phyloP scores from a whole-genome alignment of 2,888 invertebrate species.

The Eupithecia inturbata region DNA sequence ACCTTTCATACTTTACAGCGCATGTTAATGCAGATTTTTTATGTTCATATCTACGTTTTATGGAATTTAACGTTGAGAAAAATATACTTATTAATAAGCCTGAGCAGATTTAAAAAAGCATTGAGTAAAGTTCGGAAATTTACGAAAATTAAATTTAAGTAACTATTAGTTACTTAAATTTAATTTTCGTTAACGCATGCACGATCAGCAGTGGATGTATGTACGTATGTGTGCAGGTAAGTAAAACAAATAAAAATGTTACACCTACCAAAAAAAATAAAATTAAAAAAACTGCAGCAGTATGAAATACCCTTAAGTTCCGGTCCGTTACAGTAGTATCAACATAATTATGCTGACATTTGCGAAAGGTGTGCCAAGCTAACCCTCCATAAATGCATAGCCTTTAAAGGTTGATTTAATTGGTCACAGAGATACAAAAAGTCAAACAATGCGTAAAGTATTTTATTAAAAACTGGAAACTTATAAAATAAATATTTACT shows the following conservation, averaged over 20 bases:
- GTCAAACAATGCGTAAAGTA: constrained; percentile 3
- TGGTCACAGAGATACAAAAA: constrained; percentile 6
- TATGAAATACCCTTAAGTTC: background rate
- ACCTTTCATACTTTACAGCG: constrained; percentile 11
- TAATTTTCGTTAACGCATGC: no score
- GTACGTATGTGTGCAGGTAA: background rate
- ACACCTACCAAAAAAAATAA: no score
- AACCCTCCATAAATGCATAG: constrained; percentile 8
- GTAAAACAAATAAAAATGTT: background rate
- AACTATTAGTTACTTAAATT: no score
- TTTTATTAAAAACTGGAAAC: background rate
- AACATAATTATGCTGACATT: constrained; percentile 34
- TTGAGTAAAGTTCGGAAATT: background rate
- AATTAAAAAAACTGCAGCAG: background rate
- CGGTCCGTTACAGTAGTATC: constrained; percentile 26
- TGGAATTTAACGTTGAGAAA: background rate
- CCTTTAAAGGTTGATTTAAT: constrained; percentile 13
- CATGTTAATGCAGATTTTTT: background rate
- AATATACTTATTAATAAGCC: background rate
- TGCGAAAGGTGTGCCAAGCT: constrained; percentile 26
- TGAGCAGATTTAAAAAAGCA: background rate
- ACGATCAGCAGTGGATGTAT: background rate
- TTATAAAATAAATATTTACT: background rate
- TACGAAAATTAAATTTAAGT: no score
- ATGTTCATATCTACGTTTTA: background rate